These are phyloP conservation scores for Ochropleura leucogaster DNA, from an alignment of 2,888 invertebrate genomes.

Conservation along the genomic window DNA sequence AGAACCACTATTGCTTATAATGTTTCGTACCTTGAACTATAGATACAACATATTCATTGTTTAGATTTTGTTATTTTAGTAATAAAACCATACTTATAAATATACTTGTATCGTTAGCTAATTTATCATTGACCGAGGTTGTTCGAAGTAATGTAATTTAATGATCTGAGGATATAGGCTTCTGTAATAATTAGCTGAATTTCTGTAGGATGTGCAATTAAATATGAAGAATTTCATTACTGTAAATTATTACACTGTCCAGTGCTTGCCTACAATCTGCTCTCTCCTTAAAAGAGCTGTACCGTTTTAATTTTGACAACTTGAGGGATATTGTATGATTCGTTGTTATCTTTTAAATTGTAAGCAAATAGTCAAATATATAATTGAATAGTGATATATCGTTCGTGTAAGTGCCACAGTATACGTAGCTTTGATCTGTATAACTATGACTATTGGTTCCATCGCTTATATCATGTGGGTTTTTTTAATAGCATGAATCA, in stretches of 20 bases:
- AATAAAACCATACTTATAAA: not conserved
- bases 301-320: not conserved
- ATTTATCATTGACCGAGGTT: not conserved
- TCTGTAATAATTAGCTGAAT: too few relatives aligned
- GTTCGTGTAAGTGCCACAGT: conserved; percentile 61
- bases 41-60: not conserved
- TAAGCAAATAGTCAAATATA: conserved; percentile 34
- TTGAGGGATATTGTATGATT: too few relatives aligned
- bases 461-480: conserved; percentile 89
- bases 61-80: not conserved
- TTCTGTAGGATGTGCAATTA: too few relatives aligned
- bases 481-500: conserved; percentile 89
- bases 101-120: too few relatives aligned
- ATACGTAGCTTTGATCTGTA: conserved; percentile 75
- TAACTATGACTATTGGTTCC: conserved; percentile 73
- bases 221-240: not conserved
- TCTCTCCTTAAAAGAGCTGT: not conserved
- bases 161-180: not conserved
- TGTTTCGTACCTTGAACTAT: conserved; percentile 5
- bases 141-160: not conserved
- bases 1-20: conserved; percentile 44
- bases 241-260: not conserved
- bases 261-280: not conserved
- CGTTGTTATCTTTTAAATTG: not conserved
- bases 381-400: conserved; percentile 63